These are phyloP conservation scores for Serinus canaria DNA, from an alignment of 2,113 vertebrate species.

Conservation along the genomic window DNA sequence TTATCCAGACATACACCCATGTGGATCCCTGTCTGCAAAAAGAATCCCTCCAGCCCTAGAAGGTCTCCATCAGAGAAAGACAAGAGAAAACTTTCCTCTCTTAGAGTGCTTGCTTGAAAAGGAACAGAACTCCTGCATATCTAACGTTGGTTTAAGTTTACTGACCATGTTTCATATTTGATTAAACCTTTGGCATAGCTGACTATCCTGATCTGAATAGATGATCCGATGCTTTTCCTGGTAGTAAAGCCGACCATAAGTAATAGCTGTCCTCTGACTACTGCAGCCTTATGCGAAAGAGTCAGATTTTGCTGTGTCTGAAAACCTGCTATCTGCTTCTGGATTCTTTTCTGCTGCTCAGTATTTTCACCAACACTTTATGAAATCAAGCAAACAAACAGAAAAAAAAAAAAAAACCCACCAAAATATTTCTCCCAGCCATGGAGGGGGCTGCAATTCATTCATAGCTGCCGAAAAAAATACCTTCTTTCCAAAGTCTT, in stretches of 20 bases:
- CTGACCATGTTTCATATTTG: constrained; percentile 65
- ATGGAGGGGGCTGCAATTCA: not conserved
- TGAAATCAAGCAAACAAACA: not conserved
- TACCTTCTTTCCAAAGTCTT: not conserved
- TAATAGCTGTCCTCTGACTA: constrained; percentile 11
- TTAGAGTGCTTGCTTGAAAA: not conserved
- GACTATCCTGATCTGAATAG: constrained; percentile 47
- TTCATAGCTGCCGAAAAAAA: not conserved
- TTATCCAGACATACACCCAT: not conserved
- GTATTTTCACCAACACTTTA: not conserved
- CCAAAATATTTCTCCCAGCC: not conserved
- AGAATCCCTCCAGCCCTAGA: not conserved
- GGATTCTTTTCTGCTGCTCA: not conserved
- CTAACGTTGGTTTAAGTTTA: constrained; percentile 53
- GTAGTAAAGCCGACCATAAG: constrained; percentile 42
- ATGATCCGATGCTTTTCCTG: not conserved
- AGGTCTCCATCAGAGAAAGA: not conserved
- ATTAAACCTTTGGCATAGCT: constrained; percentile 56
- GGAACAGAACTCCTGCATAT: not conserved
- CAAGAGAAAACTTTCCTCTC: not conserved
- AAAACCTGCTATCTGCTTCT: not conserved
- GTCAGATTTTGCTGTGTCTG: not conserved
- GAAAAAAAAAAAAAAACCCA: not conserved
- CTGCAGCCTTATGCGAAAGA: not conserved
- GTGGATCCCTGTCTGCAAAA: not conserved